Base-by-base conservation (phyloP, 1,140 invertebrate genomes). In the Gyrodactylus bullatarudis region DNA sequence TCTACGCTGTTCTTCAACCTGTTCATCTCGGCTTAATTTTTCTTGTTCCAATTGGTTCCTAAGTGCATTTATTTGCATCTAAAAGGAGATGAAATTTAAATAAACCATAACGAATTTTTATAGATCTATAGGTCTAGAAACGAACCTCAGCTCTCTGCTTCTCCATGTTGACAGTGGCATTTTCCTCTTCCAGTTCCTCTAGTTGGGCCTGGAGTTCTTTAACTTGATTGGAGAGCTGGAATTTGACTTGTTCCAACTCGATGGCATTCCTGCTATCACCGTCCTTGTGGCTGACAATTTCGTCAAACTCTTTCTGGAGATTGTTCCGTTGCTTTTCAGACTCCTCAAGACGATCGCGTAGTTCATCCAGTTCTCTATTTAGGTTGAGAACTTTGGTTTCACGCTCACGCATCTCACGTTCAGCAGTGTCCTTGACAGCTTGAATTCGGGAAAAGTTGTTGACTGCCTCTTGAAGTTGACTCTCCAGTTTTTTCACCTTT, bases 121-220 rank as follows among this genome's bases (percentile, higher is more conserved):
- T n/a, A n/a, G n/a, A n/a, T n/a, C n/a, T n/a, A n/a, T n/a, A n/a
- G n/a, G n/a, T n/a, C n/a, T n/a, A n/a, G n/a, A n/a, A n/a, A n/a
- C 25, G 21, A 23, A 26, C 71, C 25, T 69, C 72, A 26, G 26
- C 26, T 24, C 72, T 1, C 26, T 73, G 22, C 23, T 73, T 69
- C 20, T 73, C 26, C 72, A 73, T 69, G n/a, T 73, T 22, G 23
- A 69, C 21, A 69, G 72, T 73, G 8, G 72, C 34, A 21, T 68
- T 73, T 69, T 73, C 72, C 26, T 68, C 72, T 73, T 73, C 72
- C 26, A 73, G 25, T 73, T 73, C 72, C 23, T 73, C 72, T 27
- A 73, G 21, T 20, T 21, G 21, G n/a, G 2, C 23, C 26, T 73
- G 21, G 23, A 22, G 26, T 1, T 73, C 26, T 1, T 73, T 23